Base-by-base conservation (phyloP, 2,797 vertebrate species). In the Dipus sagitta region DNA sequence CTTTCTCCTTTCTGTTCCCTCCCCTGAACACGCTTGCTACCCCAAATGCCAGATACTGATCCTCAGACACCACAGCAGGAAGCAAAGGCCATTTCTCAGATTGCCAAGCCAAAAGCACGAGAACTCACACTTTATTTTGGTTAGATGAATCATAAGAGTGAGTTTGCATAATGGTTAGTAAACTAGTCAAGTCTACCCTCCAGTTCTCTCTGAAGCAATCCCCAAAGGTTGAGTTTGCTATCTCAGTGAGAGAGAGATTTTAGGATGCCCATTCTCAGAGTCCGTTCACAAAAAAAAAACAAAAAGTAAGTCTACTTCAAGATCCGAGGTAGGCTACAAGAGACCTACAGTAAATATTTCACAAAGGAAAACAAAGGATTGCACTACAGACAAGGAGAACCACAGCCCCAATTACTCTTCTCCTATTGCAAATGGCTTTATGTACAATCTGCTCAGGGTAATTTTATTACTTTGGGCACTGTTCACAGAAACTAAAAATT, bases 301-400 rank as follows among this genome's bases (percentile, higher is more conserved):
- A 77, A 65, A 70, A 76, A 72, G 72, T 11, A 64, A 26, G 65
- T 17, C 83, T 71, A 88, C 28, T 81, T 28, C 24, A 64, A 67
- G 17, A 64, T 32, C 64, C 30, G 38, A 78, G 24, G 52, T 2
- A 2, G 60, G 83, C 42, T 60, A 58, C 6, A 64, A 58, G 71
- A 88, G 38, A 83, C 18, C 42, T 72, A 62, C 4, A 34, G 70
- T 13, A 86, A 90, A 83, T 70, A 92, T 47, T 91, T 90, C 68
- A 42, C 94, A 85, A 84, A 90, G 58, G 74, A 82, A 90, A 95
- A 96, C 81, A 95, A 96, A 97, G 80, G 86, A 81, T 95, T 75
- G 58, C 20, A n/a, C 17, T 6, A 24, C 75, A n/a, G 79, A 30
- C 86, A 80, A 77, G 32, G 54, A 83, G 82, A 86, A 54, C 2